Evolutionary conservation across 2,113 vertebrate genomes (phyloP).

Genomic region (Rhegmatorhina hoffmannsi): DNA sequence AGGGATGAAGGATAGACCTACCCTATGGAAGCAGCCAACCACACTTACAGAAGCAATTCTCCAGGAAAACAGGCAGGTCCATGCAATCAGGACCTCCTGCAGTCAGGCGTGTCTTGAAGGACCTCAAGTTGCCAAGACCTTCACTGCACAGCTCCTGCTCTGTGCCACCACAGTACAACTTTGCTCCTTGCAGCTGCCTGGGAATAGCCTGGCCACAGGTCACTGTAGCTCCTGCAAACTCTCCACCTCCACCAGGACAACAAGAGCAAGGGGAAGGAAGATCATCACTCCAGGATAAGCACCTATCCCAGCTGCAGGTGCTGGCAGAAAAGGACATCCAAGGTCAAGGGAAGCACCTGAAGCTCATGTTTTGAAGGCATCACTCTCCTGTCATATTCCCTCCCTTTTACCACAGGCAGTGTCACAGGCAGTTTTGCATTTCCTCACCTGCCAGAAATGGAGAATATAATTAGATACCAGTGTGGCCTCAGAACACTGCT

Average conservation of each 20-base stretch:
- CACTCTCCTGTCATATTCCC: background rate
- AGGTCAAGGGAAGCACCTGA: background rate
- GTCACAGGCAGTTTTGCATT: constrained; percentile 22
- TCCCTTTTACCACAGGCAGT: constrained; percentile 39
- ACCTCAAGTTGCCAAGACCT: background rate
- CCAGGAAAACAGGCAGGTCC: background rate
- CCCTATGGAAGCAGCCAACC: background rate
- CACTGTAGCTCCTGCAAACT: background rate
- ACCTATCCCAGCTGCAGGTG: background rate
- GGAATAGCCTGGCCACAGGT: background rate
- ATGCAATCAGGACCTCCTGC: background rate
- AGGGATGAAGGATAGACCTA: background rate
- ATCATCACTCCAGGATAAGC: background rate
- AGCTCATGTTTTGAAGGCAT: background rate
- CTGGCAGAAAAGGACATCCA: background rate
- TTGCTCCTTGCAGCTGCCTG: background rate
- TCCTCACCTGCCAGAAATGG: constrained; percentile 10
- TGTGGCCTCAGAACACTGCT: constrained; percentile 27
- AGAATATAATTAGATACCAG: constrained; percentile 40
- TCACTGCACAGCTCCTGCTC: background rate
- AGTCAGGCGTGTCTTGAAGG: background rate
- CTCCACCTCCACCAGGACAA: background rate
- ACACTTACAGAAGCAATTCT: background rate
- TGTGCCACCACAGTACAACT: background rate
- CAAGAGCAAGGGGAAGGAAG: background rate